phyloP scores from a whole-genome alignment of 2,888 invertebrate genomes.

The Malthinus seriepunctatus region DNA sequence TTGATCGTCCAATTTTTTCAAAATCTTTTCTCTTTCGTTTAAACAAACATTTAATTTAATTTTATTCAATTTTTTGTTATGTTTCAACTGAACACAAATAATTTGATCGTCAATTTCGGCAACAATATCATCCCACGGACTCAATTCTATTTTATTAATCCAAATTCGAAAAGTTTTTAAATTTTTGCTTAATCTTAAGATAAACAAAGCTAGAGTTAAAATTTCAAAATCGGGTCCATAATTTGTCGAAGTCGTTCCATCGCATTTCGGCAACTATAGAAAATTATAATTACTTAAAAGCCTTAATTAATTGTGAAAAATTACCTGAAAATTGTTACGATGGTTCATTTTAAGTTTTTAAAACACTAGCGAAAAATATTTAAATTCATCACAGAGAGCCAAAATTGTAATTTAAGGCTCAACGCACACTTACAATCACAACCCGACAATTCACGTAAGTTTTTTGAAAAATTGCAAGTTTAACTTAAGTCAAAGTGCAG shows the following conservation, averaged over 20 bases:
- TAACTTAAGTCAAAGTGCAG: too few species aligned
- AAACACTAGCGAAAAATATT: too few species aligned
- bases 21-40: not conserved
- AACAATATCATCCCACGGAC: constrained; percentile 23
- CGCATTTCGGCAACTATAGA: not conserved
- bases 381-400: too few species aligned
- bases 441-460: too few species aligned
- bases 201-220: constrained; percentile 4
- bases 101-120: constrained; percentile 5
- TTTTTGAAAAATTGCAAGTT: too few species aligned
- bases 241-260: constrained; percentile 24
- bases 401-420: too few species aligned
- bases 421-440: too few species aligned
- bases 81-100: constrained; percentile 17
- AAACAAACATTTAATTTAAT: constrained; percentile 3
- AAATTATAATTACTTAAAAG: too few species aligned
- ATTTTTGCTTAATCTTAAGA: constrained; percentile 2
- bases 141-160: constrained; percentile 12
- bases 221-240: constrained; percentile 17
- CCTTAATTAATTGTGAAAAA: too few species aligned
- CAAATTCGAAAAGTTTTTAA: constrained; percentile 2
- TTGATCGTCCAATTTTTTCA: not conserved
- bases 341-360: too few species aligned
- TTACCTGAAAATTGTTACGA: too few species aligned
- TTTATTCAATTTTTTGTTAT: constrained; percentile 10